Evolutionary conservation across 2,888 invertebrate species (phyloP).

Genomic region (Mythimna impura): DNA sequence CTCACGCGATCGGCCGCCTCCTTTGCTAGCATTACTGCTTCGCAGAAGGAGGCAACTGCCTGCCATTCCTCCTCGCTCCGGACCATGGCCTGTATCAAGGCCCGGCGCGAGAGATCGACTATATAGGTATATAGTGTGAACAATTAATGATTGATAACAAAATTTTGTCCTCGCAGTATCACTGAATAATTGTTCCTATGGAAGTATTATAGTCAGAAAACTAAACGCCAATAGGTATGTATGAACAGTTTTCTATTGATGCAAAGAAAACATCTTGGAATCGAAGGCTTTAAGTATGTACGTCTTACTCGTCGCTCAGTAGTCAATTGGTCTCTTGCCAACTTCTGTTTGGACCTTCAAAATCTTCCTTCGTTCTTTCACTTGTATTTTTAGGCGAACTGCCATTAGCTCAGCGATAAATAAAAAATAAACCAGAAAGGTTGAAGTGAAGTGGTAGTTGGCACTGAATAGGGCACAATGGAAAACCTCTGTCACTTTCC

Average conservation of each 20-base stretch:
- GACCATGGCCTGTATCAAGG: no score
- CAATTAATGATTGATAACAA: no score
- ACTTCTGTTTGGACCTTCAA: background rate
- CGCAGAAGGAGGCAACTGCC: no score
- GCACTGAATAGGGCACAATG: conserved; percentile 57
- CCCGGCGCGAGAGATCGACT: no score
- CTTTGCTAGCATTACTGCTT: no score
- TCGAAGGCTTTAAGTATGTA: background rate
- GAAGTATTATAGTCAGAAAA: background rate
- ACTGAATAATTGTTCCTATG: no score
- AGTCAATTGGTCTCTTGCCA: background rate
- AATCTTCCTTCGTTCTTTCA: conserved; percentile 6
- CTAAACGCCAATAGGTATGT: no score
- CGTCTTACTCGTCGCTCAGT: background rate
- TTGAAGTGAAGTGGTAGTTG: conserved; percentile 48
- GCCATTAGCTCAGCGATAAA: conserved; percentile 37
- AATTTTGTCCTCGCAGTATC: no score
- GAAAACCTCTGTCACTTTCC: conserved; percentile 62
- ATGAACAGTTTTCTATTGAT: no score
- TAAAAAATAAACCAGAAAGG: conserved; percentile 50
- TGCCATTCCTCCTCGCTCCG: no score
- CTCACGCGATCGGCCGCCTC: no score
- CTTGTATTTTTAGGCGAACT: conserved; percentile 32
- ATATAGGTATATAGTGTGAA: no score
- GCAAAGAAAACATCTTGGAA: background rate